phyloP scores from a whole-genome alignment of 2,888 invertebrate genomes.

The Trilocha varians region DNA sequence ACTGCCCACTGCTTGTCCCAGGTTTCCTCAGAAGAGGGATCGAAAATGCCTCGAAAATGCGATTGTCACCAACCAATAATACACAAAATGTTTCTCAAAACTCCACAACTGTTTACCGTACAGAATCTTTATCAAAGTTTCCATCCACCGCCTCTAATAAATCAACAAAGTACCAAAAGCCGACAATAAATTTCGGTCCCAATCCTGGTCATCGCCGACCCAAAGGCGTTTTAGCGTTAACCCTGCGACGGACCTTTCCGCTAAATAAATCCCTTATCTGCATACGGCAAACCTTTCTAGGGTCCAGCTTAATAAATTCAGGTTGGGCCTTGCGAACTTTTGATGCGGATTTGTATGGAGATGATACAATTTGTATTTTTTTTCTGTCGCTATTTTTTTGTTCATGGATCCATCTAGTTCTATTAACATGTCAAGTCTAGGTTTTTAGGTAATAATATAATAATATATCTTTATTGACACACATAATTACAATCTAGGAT shows the following conservation, averaged over 20 bases:
- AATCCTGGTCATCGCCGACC: constrained; percentile 70
- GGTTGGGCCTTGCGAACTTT: constrained; percentile 67
- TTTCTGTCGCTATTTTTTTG: not conserved
- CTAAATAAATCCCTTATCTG: constrained; percentile 75
- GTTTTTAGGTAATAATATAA: no score
- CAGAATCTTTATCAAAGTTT: constrained; percentile 29
- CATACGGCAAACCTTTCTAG: constrained; percentile 73
- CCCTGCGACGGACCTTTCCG: constrained; percentile 72
- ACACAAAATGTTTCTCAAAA: not conserved
- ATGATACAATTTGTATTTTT: constrained; percentile 12
- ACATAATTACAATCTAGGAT: no score
- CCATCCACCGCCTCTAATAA: constrained; percentile 57
- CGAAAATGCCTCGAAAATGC: no score
- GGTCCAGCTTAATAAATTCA: constrained; percentile 74
- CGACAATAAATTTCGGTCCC: constrained; percentile 66
- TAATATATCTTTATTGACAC: no score
- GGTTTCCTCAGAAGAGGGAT: no score
- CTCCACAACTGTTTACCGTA: not conserved
- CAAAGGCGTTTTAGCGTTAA: constrained; percentile 63
- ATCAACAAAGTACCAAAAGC: constrained; percentile 64
- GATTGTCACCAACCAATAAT: no score
- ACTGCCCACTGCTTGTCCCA: no score
- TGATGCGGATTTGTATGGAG: constrained; percentile 36
- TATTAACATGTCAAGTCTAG: no score
- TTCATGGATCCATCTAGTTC: no score